Conservation (phyloP, 2,888 invertebrate species). For the Opisthograptis luteolata region DNA sequence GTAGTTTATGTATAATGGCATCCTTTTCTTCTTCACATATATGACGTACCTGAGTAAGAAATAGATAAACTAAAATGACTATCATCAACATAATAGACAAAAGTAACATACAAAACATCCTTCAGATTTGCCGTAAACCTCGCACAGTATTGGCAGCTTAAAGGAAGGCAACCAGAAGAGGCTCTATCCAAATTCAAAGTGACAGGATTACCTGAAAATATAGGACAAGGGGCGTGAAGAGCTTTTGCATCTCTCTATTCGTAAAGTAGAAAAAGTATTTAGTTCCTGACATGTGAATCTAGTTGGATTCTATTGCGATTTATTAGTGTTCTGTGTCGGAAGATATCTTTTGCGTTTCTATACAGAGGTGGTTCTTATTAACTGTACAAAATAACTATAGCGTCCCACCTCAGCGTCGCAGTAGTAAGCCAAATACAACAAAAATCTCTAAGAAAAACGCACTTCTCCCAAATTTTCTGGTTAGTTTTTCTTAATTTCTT, state of each 20-base stretch:
- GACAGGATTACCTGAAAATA: slow-evolving; percentile 65
- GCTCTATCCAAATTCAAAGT: slow-evolving; percentile 61
- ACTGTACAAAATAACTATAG: too few species aligned
- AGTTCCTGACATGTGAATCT: neutral
- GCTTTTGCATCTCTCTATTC: slow-evolving; percentile 36
- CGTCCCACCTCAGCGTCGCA: too few species aligned
- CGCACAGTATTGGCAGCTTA: slow-evolving; percentile 57
- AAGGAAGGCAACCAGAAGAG: slow-evolving; percentile 59
- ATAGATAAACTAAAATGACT: neutral
- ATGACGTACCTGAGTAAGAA: too few species aligned
- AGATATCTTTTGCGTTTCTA: too few species aligned
- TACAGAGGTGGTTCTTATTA: too few species aligned
- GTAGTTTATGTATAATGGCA: too few species aligned
- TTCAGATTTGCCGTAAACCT: slow-evolving; percentile 57
- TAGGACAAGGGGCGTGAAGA: slow-evolving; percentile 45
- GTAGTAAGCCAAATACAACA: too few species aligned
- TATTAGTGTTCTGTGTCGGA: too few species aligned
- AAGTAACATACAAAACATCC: slow-evolving; percentile 37
- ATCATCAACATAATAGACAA: neutral
- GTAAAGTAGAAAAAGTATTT: slow-evolving; percentile 1
- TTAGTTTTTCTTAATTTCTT: too few species aligned
- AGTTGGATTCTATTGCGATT: neutral
- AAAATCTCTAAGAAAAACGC: too few species aligned
- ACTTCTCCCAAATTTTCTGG: too few species aligned
- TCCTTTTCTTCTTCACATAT: too few species aligned